These are phyloP conservation scores for Palaemon carinicauda DNA, from an alignment of 1,140 invertebrate genomes.

Conservation along the genomic window DNA sequence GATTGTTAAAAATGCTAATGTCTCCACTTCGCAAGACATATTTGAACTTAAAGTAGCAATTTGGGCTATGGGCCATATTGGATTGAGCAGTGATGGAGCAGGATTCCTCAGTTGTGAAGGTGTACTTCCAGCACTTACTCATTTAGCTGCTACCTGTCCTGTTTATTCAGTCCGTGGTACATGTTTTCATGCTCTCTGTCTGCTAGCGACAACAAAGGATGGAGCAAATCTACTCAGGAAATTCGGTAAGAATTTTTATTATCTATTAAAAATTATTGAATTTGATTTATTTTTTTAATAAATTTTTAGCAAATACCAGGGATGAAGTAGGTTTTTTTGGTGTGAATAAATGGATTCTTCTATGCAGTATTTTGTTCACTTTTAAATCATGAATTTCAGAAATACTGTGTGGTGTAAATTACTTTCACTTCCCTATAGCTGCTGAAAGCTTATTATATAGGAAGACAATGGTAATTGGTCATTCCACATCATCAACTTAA, in stretches of 20 bases:
- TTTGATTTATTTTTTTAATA: neutral
- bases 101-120: slow-evolving; percentile 73
- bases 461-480: too few species aligned
- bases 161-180: slow-evolving; percentile 89
- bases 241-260: slow-evolving; percentile 33
- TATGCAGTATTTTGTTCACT: too few species aligned
- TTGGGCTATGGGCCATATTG: slow-evolving; percentile 88
- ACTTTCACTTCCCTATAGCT: neutral
- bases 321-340: neutral
- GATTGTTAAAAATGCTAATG: slow-evolving; percentile 38
- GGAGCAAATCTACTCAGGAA: slow-evolving; percentile 73
- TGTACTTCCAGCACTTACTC: slow-evolving; percentile 72
- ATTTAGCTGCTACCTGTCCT: slow-evolving; percentile 78
- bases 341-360: neutral
- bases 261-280: neutral
- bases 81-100: slow-evolving; percentile 77
- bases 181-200: slow-evolving; percentile 84
- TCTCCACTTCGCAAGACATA: slow-evolving; percentile 32
- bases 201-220: slow-evolving; percentile 81
- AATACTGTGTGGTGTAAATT: too few species aligned
- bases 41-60: slow-evolving; percentile 81
- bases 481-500: too few species aligned
- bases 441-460: neutral
- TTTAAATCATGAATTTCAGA: too few species aligned
- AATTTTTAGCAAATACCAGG: neutral